Evolutionary conservation across 2,797 vertebrate genomes (phyloP).

Genomic region (Eulemur coronatus): DNA sequence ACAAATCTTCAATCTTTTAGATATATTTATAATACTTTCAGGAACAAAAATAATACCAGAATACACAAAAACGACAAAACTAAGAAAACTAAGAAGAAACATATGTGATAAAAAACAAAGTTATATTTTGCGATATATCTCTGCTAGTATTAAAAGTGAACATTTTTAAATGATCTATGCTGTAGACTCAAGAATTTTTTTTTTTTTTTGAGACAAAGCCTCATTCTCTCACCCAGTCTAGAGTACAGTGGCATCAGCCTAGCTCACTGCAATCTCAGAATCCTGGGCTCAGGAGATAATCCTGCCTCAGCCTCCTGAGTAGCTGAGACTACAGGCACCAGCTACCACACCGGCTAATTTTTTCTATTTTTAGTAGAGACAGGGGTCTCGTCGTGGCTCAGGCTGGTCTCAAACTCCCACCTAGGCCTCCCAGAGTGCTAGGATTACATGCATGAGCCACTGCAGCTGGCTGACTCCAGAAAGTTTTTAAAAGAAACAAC

Average conservation of each 20-base stretch:
- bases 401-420: too few species aligned
- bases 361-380: too few species aligned
- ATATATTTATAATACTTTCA: background rate
- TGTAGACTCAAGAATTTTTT: background rate
- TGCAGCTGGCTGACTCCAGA: background rate
- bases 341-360: too few species aligned
- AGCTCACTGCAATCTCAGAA: too few species aligned
- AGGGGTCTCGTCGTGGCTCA: too few species aligned
- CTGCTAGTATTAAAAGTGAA: constrained; percentile 1
- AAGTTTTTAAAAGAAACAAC: background rate
- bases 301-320: too few species aligned
- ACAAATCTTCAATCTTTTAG: background rate
- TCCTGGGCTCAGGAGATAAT: too few species aligned
- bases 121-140: background rate
- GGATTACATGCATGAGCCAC: background rate
- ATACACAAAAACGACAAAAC: constrained; percentile 27
- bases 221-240: too few species aligned
- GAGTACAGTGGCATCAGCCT: too few species aligned
- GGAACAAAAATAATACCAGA: background rate
- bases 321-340: too few species aligned
- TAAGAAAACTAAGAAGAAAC: background rate
- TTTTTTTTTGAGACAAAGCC: too few species aligned
- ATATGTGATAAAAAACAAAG: background rate
- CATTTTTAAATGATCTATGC: background rate
- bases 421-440: background rate